Percentiles rank a stretch among this genome's conserved stretches.
phyloP scores from a whole-genome alignment of 2,888 invertebrate species.

The Aporophyla lueneburgensis region DNA sequence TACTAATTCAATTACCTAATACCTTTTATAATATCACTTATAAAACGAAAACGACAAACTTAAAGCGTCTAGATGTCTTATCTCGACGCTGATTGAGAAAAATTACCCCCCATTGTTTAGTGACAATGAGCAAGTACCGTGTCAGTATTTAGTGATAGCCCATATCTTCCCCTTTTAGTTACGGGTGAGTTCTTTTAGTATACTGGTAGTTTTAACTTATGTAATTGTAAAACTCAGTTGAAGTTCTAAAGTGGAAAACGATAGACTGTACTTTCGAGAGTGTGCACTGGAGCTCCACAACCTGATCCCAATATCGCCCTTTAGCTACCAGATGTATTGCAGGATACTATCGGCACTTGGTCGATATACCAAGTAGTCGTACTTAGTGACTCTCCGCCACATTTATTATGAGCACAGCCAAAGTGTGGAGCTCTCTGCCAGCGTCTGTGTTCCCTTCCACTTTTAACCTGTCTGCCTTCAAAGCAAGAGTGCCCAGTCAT shows the following conservation, averaged over 20 bases:
- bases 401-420: no score
- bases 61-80: conserved; percentile 25
- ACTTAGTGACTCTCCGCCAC: no score
- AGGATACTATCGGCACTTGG: no score
- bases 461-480: no score
- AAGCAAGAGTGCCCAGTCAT: no score
- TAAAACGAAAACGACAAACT: conserved; percentile 20
- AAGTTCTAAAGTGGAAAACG: not conserved
- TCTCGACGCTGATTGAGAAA: conserved; percentile 48
- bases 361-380: no score
- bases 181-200: conserved; percentile 11
- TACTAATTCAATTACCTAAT: conserved; percentile 18
- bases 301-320: no score
- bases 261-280: no score
- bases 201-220: conserved; percentile 12
- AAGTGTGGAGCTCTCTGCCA: no score
- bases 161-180: conserved; percentile 30
- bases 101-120: conserved; percentile 47
- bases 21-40: conserved; percentile 15
- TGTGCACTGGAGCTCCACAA: no score
- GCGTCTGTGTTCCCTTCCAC: no score
- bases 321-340: no score
- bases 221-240: not conserved
- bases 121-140: conserved; percentile 36
- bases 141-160: conserved; percentile 32